Base-by-base conservation (phyloP, 2,888 invertebrate genomes). In the Lasius fuliginosus region DNA sequence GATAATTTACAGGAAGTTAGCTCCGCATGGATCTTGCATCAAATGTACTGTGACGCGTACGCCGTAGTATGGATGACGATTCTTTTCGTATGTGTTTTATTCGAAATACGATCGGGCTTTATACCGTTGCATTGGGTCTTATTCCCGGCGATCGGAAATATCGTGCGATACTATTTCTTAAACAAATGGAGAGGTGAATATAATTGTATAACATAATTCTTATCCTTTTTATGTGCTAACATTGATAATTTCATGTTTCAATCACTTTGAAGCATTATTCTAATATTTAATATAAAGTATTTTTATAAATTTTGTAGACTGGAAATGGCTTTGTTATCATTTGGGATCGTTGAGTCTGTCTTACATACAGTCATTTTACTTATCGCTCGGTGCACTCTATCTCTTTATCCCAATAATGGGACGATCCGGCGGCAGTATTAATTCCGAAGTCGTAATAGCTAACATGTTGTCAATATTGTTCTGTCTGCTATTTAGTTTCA, bases 321-420 rank as follows among this genome's bases (percentile, higher is more conserved):
- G 95, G 94, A 95, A 95, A 93, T 96, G 96, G 96, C 92, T 96
- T 86, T 92, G 95, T 82, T 94, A 96, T 75, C 96, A 96, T 92
- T 94, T 97, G 88, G 93, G 94, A 65, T 95, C 96, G 75, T 94
- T 96, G 88, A 95, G 96, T 62, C 90, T 97, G 90, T 97, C 97
- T 40, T 96, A 96, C 89, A 95, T 97, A 86, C 97, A 97, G 94
- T 96, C 96, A 73, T 96, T 97, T 91, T 98, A 98, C 95, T 95
- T 97, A 92, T 95, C 96, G 90, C 96, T 97, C 92, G 97, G 96
- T 90, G 96, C 97, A 88, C 95, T 97, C 85, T 96, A 96, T 93
- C 96, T 98, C 94, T 97, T 98, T 92, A 96, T 98, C 91, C 98
- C 98, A 9, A 96, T 98, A 89, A 97, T 97, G 97, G 98, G 98